Base-by-base conservation (phyloP, 1,140 invertebrate genomes). In the Lucilia sericata region DNA sequence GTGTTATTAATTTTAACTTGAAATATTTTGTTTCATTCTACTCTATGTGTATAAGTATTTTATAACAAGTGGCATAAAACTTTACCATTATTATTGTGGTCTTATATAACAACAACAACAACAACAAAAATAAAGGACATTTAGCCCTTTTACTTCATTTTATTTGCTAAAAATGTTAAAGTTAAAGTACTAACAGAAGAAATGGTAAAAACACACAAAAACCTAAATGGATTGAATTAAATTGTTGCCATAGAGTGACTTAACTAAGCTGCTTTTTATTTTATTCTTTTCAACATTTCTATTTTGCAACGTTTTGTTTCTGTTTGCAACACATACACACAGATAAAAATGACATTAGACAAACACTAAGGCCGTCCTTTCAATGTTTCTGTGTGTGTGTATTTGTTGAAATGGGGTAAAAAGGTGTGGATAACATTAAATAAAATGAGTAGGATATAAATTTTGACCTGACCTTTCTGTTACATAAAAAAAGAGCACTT, bases 71-170 rank as follows among this genome's bases (percentile, higher is more conserved):
- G 65, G 65, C 65, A 21, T 70, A 21, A 70, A 70, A 70, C 65
- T 70, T 70, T 70, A 70, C 65, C 65, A 70, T 70, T 19, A 70
- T 70, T 70, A 70, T 70, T 70, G 65, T 70, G 65, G 65, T 70
- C 65, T 70, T 21, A 30, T 30, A 30, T 30, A 30, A 30, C 1
- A 30, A 30, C 25, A 30, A 30, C 25, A 30, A 30, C 0, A 13
- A 36, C 3, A 36, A 36, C 8, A 36, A 36, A 51, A 51, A 12
- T 55, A 70, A 70, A 70, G 65, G 65, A 21, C 65, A 21, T 70
- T 70, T 5, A 70, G 65, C 21, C 21, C 0, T 70, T 70, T 12
- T 70, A 25, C 19, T 70, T 21, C 19, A 14, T 55, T 55, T 55
- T 13, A 5, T 8, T 10, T 21, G 5, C 21, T 2, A 12, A 4